These are phyloP conservation scores for Zeuzera pyrina DNA, from an alignment of 2,888 invertebrate species.

Conservation along the genomic window DNA sequence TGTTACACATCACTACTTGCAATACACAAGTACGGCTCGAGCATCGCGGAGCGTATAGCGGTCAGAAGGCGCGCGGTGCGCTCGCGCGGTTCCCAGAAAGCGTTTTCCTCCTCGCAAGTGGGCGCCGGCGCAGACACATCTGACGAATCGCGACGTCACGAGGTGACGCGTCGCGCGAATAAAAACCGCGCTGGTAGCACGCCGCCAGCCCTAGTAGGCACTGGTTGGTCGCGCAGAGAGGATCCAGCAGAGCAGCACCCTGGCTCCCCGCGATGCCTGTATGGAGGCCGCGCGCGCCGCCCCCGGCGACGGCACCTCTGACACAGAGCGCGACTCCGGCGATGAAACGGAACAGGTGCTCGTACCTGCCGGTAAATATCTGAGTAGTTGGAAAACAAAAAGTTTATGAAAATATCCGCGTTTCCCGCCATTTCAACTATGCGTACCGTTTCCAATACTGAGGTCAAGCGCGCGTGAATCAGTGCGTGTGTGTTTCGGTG, in stretches of 20 bases:
- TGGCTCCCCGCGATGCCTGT: slow-evolving; percentile 64
- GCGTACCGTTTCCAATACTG: no score
- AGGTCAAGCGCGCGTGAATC: neutral
- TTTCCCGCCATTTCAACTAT: no score
- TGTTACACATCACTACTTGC: neutral
- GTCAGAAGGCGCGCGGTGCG: slow-evolving; percentile 13
- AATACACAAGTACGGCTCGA: neutral
- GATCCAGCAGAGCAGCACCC: slow-evolving; percentile 24
- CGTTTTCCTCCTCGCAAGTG: slow-evolving; percentile 58
- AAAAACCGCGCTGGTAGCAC: slow-evolving; percentile 41
- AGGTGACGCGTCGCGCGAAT: slow-evolving; percentile 45
- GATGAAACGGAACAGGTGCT: slow-evolving; percentile 46
- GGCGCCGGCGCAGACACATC: slow-evolving; percentile 31
- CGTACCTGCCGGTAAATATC: slow-evolving; percentile 65
- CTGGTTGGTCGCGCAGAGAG: no score
- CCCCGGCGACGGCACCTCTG: slow-evolving; percentile 29
- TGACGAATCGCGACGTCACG: slow-evolving; percentile 57
- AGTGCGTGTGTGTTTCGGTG: neutral
- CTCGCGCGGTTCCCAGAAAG: slow-evolving; percentile 54
- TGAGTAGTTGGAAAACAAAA: no score
- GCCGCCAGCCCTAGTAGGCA: slow-evolving; percentile 47
- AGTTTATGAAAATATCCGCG: no score
- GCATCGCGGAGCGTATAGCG: slow-evolving; percentile 8
- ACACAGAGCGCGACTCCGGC: slow-evolving; percentile 26
- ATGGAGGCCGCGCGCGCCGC: slow-evolving; percentile 49